These are phyloP conservation scores for Hypotaenidia philippensis DNA, from an alignment of 2,797 vertebrate species.

Conservation along the genomic window DNA sequence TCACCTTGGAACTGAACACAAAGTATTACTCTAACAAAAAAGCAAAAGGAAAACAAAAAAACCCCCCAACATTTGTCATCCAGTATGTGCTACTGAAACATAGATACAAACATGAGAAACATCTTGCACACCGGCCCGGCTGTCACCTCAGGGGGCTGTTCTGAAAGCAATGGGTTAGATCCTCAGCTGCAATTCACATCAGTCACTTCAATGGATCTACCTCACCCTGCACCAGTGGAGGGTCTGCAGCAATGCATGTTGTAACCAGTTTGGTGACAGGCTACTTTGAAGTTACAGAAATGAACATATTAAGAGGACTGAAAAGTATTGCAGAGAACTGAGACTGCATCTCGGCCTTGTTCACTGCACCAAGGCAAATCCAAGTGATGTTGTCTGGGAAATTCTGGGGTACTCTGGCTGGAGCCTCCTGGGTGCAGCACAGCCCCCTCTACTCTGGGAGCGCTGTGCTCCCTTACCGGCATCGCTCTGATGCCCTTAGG, in stretches of 20 bases:
- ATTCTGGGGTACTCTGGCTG: background rate
- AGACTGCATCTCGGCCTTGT: background rate
- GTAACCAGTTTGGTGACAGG: background rate
- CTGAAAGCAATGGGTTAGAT: constrained; percentile 14
- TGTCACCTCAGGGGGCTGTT: background rate
- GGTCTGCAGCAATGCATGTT: fast-evolving
- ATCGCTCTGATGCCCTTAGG: background rate
- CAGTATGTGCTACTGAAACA: background rate
- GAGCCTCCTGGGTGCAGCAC: background rate
- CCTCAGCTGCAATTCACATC: constrained; percentile 37
- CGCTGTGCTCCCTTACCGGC: background rate
- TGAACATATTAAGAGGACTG: background rate
- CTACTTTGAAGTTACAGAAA: background rate
- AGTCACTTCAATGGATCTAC: constrained; percentile 13
- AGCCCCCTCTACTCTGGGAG: background rate
- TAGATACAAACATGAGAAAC: fast-evolving
- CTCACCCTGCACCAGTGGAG: background rate
- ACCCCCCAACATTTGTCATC: background rate
- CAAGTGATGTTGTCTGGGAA: background rate
- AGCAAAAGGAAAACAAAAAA: background rate
- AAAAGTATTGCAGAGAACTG: background rate
- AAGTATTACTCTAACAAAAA: background rate
- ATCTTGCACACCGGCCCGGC: background rate
- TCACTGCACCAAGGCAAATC: background rate
- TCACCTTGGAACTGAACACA: background rate